Base-by-base conservation (phyloP, 2,888 invertebrate genomes). In the Epirrhoe tristata region DNA sequence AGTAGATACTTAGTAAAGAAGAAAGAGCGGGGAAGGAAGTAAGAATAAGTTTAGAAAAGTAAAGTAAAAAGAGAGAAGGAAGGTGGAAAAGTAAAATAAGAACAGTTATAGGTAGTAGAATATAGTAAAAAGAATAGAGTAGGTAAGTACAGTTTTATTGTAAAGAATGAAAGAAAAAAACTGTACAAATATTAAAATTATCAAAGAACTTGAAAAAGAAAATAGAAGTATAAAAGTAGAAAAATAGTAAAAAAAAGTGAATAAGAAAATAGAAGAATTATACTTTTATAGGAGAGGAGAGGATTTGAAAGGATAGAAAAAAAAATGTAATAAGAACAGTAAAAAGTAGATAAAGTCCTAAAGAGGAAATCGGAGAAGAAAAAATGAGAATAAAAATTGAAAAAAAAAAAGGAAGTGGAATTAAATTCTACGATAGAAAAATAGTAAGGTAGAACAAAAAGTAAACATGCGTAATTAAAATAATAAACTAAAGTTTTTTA, bases 11-110 rank as follows among this genome's bases (percentile, higher is more conserved):
- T n/a, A n/a, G n/a, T n/a, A n/a, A n/a, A n/a, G n/a, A n/a, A 51
- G 16, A 43, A 12, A 77, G 70, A 70, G 64, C 10, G 10, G 39
- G 3, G 12, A 43, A 43, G 39, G 39, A 64, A 34, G 52, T 31
- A 48, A 14, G 0, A 14, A 24, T 24, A 24, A 24, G 3, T 24
- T 24, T 24, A 24, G 24, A 24, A 24, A 3, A 24, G 24, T 24
- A 24, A 24, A 24, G 24, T 32, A 51, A 31, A 43, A 52, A 14
- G 3, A 59, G n/a, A 52, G 48, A 39, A 52, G 57, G 36, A 34
- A 16, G 34, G 16, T 6, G 32, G 8, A 6, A 16, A 50, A 6
- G 5, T 3, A 24, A 43, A 43, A 43, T 43, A 43, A 24, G 17
- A 50, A 50, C 7, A 17, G 24, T 24, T 24, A 24, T 24, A 2